Evolutionary conservation across 64 coral and sea anemone species (phyloP).

Genomic region (Porites australiensis): DNA sequence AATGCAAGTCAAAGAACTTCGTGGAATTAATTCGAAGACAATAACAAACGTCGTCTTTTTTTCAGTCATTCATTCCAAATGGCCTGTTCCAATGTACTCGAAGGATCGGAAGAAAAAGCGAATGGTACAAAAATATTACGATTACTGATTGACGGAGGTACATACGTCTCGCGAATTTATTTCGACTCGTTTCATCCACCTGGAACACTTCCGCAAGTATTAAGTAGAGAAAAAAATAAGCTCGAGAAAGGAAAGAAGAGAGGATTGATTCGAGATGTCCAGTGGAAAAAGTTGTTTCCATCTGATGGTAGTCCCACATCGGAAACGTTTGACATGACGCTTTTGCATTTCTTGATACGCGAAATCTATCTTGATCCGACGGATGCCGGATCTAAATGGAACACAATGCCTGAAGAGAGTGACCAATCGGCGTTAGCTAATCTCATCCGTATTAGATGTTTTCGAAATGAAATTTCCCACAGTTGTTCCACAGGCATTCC

Average conservation of each 20-base stretch:
- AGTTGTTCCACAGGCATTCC: neutral
- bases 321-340: slow-evolving; percentile 44
- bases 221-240: neutral
- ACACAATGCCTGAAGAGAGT: slow-evolving; percentile 22
- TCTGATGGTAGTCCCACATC: neutral
- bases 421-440: slow-evolving; percentile 19
- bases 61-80: no score
- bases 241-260: neutral
- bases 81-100: neutral
- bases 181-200: neutral
- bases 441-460: slow-evolving; percentile 22
- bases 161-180: neutral
- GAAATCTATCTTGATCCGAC: neutral
- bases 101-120: neutral
- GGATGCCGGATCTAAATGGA: neutral
- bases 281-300: slow-evolving; percentile 47
- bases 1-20: no score
- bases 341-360: slow-evolving; percentile 46
- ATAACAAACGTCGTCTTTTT: no score
- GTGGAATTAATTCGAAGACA: no score
- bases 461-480: slow-evolving; percentile 44
- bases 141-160: slow-evolving; percentile 19
- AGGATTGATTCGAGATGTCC: slow-evolving; percentile 4
- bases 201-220: neutral
- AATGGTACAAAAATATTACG: neutral